Evolutionary conservation across 1,140 invertebrate genomes (phyloP).

Genomic region (Lordiphosa collinella): DNA sequence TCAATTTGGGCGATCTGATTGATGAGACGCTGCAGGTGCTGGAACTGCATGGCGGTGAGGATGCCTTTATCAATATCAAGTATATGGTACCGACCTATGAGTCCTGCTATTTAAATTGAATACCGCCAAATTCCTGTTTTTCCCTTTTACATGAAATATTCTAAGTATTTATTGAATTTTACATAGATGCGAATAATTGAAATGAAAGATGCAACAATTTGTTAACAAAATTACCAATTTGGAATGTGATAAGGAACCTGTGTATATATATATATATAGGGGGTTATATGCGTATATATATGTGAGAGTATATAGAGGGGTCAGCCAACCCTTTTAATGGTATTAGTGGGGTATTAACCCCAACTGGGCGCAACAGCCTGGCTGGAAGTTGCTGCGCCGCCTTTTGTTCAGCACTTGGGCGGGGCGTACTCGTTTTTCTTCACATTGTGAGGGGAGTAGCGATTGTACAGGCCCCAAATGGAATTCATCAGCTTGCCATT

Average conservation of each 20-base stretch:
- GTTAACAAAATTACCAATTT: constrained; percentile 22
- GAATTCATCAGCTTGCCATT: constrained; percentile 93
- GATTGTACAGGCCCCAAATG: constrained; percentile 93
- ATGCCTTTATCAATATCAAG: constrained; percentile 98
- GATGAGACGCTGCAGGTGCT: constrained; percentile 95
- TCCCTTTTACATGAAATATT: constrained; percentile 48
- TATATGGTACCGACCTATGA: constrained; percentile 98
- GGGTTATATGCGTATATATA: constrained; percentile 7
- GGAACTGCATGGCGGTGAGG: constrained; percentile 94
- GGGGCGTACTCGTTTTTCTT: constrained; percentile 87
- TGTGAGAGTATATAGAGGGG: neutral
- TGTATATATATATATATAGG: neutral
- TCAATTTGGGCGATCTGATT: constrained; percentile 93
- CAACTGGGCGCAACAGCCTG: constrained; percentile 18
- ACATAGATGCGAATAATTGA: constrained; percentile 51
- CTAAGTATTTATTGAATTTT: constrained; percentile 73
- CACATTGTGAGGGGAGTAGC: constrained; percentile 91
- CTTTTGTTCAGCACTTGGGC: constrained; percentile 75
- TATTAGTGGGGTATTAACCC: neutral
- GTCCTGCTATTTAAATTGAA: constrained; percentile 75
- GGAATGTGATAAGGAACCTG: constrained; percentile 2
- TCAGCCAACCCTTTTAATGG: constrained; percentile 9
- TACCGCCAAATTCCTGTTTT: constrained; percentile 14
- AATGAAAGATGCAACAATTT: constrained; percentile 28
- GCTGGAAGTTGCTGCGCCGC: constrained; percentile 81